Evolutionary conservation across 2,797 vertebrate species (phyloP).

Genomic region (Pachyuromys duprasi): DNA sequence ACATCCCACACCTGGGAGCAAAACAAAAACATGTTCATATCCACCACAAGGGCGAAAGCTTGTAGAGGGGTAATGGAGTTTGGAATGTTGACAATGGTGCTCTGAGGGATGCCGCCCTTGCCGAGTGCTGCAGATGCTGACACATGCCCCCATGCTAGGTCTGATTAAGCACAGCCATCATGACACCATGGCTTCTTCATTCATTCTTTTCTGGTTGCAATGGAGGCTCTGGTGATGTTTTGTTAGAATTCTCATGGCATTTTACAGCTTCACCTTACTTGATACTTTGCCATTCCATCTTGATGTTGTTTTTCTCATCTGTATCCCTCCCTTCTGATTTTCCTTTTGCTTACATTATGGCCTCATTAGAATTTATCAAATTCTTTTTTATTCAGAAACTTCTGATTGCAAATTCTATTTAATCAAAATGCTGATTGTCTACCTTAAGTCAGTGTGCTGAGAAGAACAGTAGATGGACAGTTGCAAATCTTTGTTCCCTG

Average conservation of each 20-base stretch:
- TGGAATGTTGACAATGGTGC: not conserved
- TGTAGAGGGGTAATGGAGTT: not conserved
- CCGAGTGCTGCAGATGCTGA: not conserved
- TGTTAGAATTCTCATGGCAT: not conserved
- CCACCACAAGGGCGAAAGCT: not conserved
- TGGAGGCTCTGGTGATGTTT: not conserved
- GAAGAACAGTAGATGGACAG: not conserved
- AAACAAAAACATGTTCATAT: no score
- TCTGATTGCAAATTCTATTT: constrained; percentile 61
- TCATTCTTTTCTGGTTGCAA: not conserved
- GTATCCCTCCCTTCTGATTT: constrained; percentile 26
- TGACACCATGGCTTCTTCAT: not conserved
- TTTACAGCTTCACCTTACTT: not conserved
- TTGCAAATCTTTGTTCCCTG: not conserved
- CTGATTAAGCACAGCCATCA: not conserved
- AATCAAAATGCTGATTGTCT: constrained; percentile 52
- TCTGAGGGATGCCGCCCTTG: not conserved
- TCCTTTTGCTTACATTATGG: constrained; percentile 51
- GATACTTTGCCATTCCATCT: constrained; percentile 30
- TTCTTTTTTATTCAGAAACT: constrained; percentile 49
- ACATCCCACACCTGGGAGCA: no score
- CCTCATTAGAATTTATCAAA: constrained; percentile 59
- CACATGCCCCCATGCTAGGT: not conserved
- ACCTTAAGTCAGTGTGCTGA: constrained; percentile 17
- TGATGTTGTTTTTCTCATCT: constrained; percentile 59